Base-by-base conservation (phyloP, 2,888 invertebrate genomes). In the Thymelicus acteon region DNA sequence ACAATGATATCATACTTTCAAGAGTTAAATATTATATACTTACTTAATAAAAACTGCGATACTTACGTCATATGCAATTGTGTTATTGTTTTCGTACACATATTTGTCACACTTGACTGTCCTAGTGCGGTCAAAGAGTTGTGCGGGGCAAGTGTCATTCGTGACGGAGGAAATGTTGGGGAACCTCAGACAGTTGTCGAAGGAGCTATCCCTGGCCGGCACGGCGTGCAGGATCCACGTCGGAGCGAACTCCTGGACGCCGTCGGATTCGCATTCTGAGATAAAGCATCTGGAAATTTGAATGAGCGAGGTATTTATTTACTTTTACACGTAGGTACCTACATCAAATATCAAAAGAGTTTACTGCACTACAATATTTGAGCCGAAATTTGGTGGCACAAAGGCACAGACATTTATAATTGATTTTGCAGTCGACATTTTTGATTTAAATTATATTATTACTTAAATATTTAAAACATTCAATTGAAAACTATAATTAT, bases 151-250 rank as follows among this genome's bases (percentile, higher is more conserved):
- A 37, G 54, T 52, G 15, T 71, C 69, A 31, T 57, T 61, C 6
- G 65, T 73, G 3, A 62, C 24, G 37, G 58, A 49, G 37, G 60
- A 48, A 6, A 47, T 40, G 58, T 74, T 75, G 15, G 73, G 79
- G 75, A 82, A 93, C 10, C 92, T 86, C 24, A 78, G 78, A 75
- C 94, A 94, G 61, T 85, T 86, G 52, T 90, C 88, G 73, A 86
- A 78, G 0, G 75, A 73, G 15, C 61, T 77, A n/a, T 78, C 78
- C n/a, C 76, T 77, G 64, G 76, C 78, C 2, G 91, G 91, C 13
- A 86, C 82, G 2, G 92, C 91, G 60, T 84, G 77, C 15, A 79
- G 71, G n/a, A 91, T 72, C 94, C 94, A 94, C 0, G 80, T 40
- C 7, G 86, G 85, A n/a, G 80, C 76, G 75, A 84, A 88, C 10